Evolutionary conservation across 2,113 vertebrate species (phyloP).

Genomic region (Grantiella picta): DNA sequence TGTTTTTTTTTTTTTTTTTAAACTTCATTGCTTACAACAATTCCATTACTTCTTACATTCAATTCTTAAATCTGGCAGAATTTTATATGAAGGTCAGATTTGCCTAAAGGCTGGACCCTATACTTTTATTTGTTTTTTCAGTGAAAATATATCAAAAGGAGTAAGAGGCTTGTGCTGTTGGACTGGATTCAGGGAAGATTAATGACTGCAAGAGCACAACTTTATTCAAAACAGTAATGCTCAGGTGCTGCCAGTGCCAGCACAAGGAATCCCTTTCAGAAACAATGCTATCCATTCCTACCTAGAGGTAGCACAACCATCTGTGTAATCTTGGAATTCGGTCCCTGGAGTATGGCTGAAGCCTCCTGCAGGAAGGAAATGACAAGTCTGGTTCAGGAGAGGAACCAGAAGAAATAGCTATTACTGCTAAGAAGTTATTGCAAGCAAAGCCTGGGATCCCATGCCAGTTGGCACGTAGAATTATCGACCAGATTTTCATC

Average conservation of each 20-base stretch:
- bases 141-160: background rate
- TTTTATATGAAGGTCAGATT: background rate
- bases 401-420: background rate
- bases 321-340: background rate
- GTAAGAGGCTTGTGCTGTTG: accelerated
- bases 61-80: background rate
- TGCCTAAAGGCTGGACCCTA: background rate
- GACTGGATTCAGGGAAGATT: background rate
- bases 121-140: background rate
- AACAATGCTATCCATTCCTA: background rate
- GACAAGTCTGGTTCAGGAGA: background rate
- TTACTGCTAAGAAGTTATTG: background rate
- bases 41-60: background rate
- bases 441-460: background rate
- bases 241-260: background rate
- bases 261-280: background rate
- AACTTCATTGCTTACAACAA: background rate
- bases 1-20: background rate
- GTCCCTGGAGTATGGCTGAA: background rate
- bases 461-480: background rate
- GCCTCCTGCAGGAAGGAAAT: background rate
- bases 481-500: background rate
- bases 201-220: background rate
- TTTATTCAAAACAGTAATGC: background rate
- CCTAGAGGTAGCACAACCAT: background rate